Conservation (phyloP, 2,797 vertebrate genomes). For the Neomorphus geoffroyi region DNA sequence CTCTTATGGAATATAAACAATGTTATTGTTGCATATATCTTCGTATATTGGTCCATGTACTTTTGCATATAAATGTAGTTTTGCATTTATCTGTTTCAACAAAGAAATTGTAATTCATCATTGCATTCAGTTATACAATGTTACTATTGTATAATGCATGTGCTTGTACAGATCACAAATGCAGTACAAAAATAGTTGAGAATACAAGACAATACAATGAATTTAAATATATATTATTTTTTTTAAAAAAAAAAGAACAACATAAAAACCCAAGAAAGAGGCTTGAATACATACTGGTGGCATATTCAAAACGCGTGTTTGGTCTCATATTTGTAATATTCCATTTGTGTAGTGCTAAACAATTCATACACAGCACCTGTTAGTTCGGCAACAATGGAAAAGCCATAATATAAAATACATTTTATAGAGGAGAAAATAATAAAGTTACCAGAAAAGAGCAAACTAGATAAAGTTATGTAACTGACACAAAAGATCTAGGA, state of each 20-base stretch:
- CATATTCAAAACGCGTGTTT: fast-evolving
- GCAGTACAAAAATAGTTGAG: neutral
- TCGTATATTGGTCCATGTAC: neutral
- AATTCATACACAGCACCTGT: neutral
- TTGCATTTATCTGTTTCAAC: neutral
- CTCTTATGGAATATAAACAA: neutral
- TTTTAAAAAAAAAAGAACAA: neutral
- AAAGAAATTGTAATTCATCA: neutral
- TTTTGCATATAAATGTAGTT: neutral
- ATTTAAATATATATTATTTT: neutral
- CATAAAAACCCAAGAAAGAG: neutral
- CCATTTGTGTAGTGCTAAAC: neutral
- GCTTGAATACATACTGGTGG: neutral
- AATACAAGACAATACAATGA: neutral
- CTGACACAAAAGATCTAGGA: neutral
- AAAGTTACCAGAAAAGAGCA: neutral
- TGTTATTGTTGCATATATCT: neutral
- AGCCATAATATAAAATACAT: neutral
- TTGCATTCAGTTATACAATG: neutral
- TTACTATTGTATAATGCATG: neutral
- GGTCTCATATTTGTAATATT: neutral
- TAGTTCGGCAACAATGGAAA: neutral
- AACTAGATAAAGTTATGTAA: neutral
- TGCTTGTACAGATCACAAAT: neutral
- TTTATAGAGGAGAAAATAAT: neutral